Evolutionary conservation across 2,888 invertebrate species (phyloP), one percentile per base, ranked within the genome.

Genomic region (Epinotia demarniana): DNA sequence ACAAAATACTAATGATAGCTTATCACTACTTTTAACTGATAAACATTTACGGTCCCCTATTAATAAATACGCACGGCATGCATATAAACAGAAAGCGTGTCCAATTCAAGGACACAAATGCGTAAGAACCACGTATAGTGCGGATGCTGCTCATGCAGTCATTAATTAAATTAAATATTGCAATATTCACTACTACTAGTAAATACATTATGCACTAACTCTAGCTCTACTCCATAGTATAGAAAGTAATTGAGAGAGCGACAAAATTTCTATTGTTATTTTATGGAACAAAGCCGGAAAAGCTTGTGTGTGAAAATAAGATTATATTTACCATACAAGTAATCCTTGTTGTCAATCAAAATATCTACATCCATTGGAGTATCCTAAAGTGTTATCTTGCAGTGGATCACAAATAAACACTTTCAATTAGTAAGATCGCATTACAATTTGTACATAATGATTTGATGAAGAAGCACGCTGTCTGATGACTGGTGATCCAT

Each of bases 351-450:
- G 63, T 88, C 91, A 78, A 90, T 82, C 64, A 91, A 82, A 79
- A 91, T 87, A 81, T 93, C 92, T 75, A 87, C 85, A 86, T 93
- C 93, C 93, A 96, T 96, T 80, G 78, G 75, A 76, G 75, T 72
- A 63, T 19, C 55, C 70, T 8, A 19, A 70, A 60, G 18, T 61
- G 8, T 3, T 16, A 3, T 43, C 19, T 33, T 60, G 19, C 39
- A 18, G n/a, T 18, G 16, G 39, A 64, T 53, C 53, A 53, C 53
- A 53, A 16, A n/a, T 79, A 80, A 58, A 70, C 16, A 46, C 27
- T 8, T n/a, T 16, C 58, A 57, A 43, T n/a, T 39, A 64, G 8
- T 39, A 58, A 1, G 1, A 70, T 70, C 9, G 49, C 69, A 74
- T 64, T n/a, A 16, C 46, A 33, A 49, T 33, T n/a, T 53, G 16